Percentiles rank a stretch among this genome's conserved stretches.
These are phyloP conservation scores for Cyprinus carpio DNA, from an alignment of 2,113 vertebrate genomes.

Conservation along the genomic window DNA sequence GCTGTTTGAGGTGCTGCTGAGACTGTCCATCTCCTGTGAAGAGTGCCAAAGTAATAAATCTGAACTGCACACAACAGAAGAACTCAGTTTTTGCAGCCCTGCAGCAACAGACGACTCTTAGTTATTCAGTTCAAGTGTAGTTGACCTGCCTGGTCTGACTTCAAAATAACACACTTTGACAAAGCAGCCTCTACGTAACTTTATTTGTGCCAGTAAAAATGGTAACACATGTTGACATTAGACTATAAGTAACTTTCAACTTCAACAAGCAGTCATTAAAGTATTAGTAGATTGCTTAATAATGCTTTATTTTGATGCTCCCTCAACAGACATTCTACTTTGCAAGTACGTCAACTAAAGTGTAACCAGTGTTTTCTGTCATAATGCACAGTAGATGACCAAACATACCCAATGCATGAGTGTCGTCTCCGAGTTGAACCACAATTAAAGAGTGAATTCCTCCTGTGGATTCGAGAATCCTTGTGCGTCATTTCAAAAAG, in stretches of 20 bases:
- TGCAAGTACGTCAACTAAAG: background rate
- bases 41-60: constrained; percentile 1
- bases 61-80: background rate
- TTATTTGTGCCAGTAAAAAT: background rate
- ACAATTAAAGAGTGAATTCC: constrained; percentile 57
- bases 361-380: background rate
- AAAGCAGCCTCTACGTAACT: background rate
- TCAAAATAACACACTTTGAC: background rate
- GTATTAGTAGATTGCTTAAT: background rate
- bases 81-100: background rate
- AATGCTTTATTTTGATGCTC: background rate
- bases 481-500: constrained; percentile 67
- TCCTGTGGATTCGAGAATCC: constrained; percentile 63
- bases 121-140: background rate
- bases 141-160: background rate
- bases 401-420: constrained; percentile 75
- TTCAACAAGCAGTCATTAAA: too few species aligned
- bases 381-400: background rate
- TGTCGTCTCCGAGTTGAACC: constrained; percentile 69
- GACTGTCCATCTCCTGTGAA: background rate
- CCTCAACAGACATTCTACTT: background rate
- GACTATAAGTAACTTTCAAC: background rate
- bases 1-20: background rate
- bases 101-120: background rate
- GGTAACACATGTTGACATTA: background rate